Percentiles rank a stretch among this genome's conserved stretches.
Evolutionary conservation across 1,140 invertebrate genomes (phyloP).

Genomic region (Vanessa atalanta): DNA sequence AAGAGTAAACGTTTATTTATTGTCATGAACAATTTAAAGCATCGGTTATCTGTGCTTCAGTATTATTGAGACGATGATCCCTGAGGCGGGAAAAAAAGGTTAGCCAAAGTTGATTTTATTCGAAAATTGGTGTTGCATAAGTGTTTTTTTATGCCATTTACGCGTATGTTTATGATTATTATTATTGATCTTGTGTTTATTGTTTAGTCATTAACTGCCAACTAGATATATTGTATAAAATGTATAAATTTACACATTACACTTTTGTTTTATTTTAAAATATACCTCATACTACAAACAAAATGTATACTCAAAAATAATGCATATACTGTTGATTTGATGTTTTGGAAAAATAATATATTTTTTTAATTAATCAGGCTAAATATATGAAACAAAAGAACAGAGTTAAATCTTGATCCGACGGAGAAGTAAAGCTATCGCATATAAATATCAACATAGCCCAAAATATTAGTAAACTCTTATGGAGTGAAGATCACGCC

Average conservation of each 20-base stretch:
- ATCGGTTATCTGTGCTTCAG: conserved; percentile 11
- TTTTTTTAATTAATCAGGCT: no score
- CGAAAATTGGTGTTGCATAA: conserved; percentile 15
- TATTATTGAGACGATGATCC: conserved; percentile 26
- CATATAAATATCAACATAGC: no score
- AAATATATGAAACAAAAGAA: no score
- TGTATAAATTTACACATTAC: conserved; percentile 31
- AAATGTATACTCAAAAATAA: neutral
- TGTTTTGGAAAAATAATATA: no score
- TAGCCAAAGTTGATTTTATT: conserved; percentile 19
- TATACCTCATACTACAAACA: neutral
- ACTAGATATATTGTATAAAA: conserved; percentile 49
- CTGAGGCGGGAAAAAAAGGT: conserved; percentile 4
- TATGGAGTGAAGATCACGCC: no score
- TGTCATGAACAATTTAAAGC: neutral
- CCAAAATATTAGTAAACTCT: no score
- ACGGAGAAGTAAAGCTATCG: no score
- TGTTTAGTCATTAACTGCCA: conserved; percentile 69
- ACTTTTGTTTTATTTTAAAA: conserved; percentile 28
- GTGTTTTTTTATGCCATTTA: conserved; percentile 53
- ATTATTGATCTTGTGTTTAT: conserved; percentile 40
- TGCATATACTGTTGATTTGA: neutral
- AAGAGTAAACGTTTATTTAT: neutral
- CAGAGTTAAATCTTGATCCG: no score
- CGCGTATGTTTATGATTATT: conserved; percentile 30